Conservation (phyloP, 2,888 invertebrate species). For the Cyrtodaria siliqua region DNA sequence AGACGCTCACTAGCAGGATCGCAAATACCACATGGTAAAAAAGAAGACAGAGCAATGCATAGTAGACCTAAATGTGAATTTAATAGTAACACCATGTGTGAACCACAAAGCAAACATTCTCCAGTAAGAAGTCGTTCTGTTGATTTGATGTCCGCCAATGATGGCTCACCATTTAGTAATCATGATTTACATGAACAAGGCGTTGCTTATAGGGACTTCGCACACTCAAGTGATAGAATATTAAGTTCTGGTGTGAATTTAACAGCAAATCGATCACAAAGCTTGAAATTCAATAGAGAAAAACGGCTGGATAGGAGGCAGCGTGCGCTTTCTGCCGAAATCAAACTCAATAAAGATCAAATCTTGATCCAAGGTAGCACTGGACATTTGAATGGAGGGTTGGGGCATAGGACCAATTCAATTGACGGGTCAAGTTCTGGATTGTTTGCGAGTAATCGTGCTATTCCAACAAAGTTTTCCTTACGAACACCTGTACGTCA, state of each 20-base stretch:
- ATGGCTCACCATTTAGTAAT: background rate
- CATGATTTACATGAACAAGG: slow-evolving; percentile 5
- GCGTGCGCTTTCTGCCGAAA: slow-evolving; percentile 53
- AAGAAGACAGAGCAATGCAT: no score
- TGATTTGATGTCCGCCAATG: slow-evolving; percentile 25
- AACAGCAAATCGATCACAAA: slow-evolving; percentile 33
- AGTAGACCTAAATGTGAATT: no score
- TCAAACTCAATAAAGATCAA: slow-evolving; percentile 40
- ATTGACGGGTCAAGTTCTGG: slow-evolving; percentile 39
- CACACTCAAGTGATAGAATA: slow-evolving; percentile 32
- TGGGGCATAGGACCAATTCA: slow-evolving; percentile 13
- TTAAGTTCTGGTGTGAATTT: slow-evolving; percentile 5
- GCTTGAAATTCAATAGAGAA: slow-evolving; percentile 21
- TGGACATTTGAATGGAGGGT: background rate
- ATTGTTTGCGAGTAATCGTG: slow-evolving; percentile 40
- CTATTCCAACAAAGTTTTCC: slow-evolving; percentile 58
- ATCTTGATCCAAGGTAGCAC: background rate
- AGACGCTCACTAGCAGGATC: no score
- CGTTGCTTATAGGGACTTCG: slow-evolving; percentile 19
- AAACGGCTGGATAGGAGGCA: slow-evolving; percentile 44
- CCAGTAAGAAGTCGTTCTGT: slow-evolving; percentile 43
- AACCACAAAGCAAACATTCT: no score
- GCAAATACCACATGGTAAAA: no score
- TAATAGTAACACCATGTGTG: no score
- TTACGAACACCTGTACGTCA: slow-evolving; percentile 49